These are phyloP conservation scores for Accipiter cooperii DNA, from an alignment of 2,113 vertebrate species.

Conservation along the genomic window DNA sequence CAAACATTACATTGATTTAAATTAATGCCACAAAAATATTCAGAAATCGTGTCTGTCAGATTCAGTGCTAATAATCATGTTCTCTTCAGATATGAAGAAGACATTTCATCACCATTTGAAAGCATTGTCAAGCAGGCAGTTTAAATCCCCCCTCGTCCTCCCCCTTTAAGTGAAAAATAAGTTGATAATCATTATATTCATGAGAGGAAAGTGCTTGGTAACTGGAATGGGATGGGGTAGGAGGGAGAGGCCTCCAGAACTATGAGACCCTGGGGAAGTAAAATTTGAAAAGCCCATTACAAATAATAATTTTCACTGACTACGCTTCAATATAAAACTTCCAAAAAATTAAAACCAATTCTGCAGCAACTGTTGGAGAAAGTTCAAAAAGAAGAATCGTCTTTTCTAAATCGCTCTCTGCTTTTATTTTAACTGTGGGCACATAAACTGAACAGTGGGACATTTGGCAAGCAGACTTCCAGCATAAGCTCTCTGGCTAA, in stretches of 20 bases:
- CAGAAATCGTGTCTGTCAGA: constrained; percentile 63
- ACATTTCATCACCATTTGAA: constrained; percentile 60
- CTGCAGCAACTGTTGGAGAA: neutral
- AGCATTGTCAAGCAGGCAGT: constrained; percentile 52
- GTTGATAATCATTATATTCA: constrained; percentile 16
- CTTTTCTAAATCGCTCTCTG: neutral
- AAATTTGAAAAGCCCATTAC: neutral
- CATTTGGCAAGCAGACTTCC: constrained; percentile 52
- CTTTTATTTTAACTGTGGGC: neutral
- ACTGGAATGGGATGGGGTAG: neutral
- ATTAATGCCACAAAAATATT: constrained; percentile 72
- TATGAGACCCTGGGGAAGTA: neutral
- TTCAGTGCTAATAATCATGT: constrained; percentile 58
- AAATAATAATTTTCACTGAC: neutral
- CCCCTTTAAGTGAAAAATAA: constrained; percentile 24
- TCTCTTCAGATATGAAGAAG: constrained; percentile 40
- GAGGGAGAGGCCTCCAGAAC: neutral
- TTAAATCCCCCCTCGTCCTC: constrained; percentile 1
- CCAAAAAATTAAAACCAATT: neutral
- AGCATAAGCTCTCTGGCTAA: neutral
- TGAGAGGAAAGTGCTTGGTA: neutral
- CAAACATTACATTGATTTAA: constrained; percentile 82
- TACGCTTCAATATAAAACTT: neutral
- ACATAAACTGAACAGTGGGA: neutral
- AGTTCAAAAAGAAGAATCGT: constrained; percentile 20